Percentiles rank a stretch among this genome's conserved stretches.
phyloP scores from a whole-genome alignment of 2,888 invertebrate genomes.

The Toxonevra muliebris region DNA sequence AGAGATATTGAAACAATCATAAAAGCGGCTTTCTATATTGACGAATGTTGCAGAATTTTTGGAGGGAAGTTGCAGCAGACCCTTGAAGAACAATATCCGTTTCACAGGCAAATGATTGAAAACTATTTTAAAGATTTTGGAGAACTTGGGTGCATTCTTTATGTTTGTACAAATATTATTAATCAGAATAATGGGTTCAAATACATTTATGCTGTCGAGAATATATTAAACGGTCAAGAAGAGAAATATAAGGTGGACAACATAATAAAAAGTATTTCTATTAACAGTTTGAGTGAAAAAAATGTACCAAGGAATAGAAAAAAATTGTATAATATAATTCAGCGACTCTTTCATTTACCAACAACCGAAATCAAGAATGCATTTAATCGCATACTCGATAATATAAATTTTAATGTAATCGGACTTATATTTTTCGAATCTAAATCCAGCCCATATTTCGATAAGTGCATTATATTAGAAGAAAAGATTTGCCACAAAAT shows the following conservation, averaged over 20 bases:
- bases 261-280: background rate
- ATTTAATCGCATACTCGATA: conserved; percentile 9
- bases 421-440: conserved; percentile 23
- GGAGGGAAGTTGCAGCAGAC: background rate
- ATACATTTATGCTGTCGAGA: conserved; percentile 15
- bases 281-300: background rate
- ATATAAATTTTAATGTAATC: conserved; percentile 11
- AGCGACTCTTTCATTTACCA: conserved; percentile 17
- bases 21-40: conserved; percentile 5
- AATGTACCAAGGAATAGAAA: background rate
- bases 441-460: background rate
- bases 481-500: conserved; percentile 25
- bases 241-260: background rate
- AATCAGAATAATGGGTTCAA: conserved; percentile 2
- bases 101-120: background rate
- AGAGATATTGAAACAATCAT: conserved; percentile 16
- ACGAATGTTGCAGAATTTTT: background rate
- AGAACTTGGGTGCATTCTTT: background rate
- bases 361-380: conserved; percentile 15
- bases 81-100: conserved; percentile 11
- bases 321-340: conserved; percentile 16
- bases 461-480: conserved; percentile 20
- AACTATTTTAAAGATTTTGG: background rate
- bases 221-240: background rate
- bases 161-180: conserved; percentile 10